A percentile compares a stretch with the other conserved stretches of the same genome.
These are phyloP conservation scores for Acanthisitta chloris DNA, from an alignment of 2,113 vertebrate species.

Conservation along the genomic window DNA sequence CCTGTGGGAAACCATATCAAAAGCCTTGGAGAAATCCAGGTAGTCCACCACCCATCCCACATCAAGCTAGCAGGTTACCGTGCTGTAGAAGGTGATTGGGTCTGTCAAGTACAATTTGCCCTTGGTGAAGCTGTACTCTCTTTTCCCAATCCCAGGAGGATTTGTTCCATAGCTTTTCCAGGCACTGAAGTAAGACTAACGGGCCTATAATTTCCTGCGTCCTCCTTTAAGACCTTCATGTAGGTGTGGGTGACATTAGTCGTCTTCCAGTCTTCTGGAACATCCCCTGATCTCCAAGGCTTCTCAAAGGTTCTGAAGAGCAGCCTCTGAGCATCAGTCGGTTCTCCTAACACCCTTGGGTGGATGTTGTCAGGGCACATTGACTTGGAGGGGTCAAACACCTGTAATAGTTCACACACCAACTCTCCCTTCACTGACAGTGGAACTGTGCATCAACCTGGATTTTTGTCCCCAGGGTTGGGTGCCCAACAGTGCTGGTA, in stretches of 20 bases:
- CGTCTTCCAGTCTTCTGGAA: background rate
- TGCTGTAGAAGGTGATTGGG: background rate
- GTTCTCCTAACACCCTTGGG: background rate
- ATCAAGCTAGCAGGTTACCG: background rate
- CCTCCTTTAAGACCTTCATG: background rate
- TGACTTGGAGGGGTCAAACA: background rate
- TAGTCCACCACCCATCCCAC: fast-evolving
- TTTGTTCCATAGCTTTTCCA: background rate
- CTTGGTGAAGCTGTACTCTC: background rate
- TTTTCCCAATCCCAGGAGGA: background rate
- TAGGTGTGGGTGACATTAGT: background rate
- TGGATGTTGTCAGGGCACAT: background rate
- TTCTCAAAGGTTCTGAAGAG: background rate
- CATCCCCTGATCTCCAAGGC: background rate
- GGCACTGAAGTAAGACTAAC: background rate
- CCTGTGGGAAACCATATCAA: background rate
- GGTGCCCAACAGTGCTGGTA: too few species aligned
- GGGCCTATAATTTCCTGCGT: background rate
- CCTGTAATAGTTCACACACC: background rate
- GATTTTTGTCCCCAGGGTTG: background rate
- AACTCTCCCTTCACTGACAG: background rate
- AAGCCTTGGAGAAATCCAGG: background rate
- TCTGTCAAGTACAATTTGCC: fast-evolving
- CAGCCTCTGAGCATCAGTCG: background rate
- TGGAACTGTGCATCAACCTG: background rate